Evolutionary conservation across 1,140 invertebrate species (phyloP), one percentile per base, ranked within the genome.

Genomic region (Drosophila baimaii): DNA sequence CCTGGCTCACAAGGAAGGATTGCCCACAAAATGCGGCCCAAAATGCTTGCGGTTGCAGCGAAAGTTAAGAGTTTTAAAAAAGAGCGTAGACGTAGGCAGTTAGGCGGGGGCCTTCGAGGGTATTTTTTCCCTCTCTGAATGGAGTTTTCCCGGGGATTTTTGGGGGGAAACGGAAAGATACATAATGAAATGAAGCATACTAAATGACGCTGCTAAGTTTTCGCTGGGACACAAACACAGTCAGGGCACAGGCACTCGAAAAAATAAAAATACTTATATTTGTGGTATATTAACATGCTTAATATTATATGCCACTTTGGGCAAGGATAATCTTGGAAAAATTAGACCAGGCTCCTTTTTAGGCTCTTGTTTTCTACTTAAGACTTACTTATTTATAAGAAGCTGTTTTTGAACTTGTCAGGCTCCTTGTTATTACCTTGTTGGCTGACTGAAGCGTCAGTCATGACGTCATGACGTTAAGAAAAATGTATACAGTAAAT

Each of bases 171-270:
- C 46, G 63, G 56, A 44, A 58, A 52, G 59, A 66, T 54, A 88
- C 77, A 79, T 86, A 86, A 86, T 86, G 83, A 86, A 86, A 86
- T 86, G 83, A 86, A 86, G 83, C 83, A 86, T 86, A 88, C 83
- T 88, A 86, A 86, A 86, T 86, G 83, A 86, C 76, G 63, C 79
- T 86, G 83, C 83, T 88, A 86, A 86, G 83, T 88, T 86, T 88
- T 86, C 72, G 70, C 44, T 71, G 69, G 41, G 57, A 46, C 25
- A 69, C 65, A 52, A 43, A 73, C 10, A 73, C 70, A 63, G 39
- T 9, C 46, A 74, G 8, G 10, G 12, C 25, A 1, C n/a, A 3
- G 59, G 9, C 64, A 68, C 64, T 65, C 4, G 0, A 13, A 46
- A 5, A 71, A 70, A 66, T 10, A 15, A 25, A 13, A 5, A 39